phyloP scores from a whole-genome alignment of 2,888 invertebrate species.

The Ptychoptera albimana region DNA sequence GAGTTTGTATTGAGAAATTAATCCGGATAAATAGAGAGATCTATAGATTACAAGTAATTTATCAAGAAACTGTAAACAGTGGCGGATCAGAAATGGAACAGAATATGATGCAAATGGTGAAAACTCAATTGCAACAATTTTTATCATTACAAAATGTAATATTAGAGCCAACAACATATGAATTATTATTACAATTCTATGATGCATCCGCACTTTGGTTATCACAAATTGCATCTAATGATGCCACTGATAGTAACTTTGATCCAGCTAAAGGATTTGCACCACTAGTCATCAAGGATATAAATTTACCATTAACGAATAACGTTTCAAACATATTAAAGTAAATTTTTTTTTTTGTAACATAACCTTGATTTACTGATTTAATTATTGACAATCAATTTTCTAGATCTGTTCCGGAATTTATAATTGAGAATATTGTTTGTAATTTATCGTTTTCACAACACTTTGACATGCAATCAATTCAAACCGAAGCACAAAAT shows the following conservation, averaged over 20 bases:
- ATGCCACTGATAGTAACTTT: slow-evolving; percentile 23
- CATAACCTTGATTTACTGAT: slow-evolving; percentile 1
- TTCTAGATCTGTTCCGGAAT: slow-evolving; percentile 71
- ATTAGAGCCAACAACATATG: slow-evolving; percentile 55
- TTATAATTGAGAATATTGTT: slow-evolving; percentile 74
- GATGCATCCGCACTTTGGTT: slow-evolving; percentile 75
- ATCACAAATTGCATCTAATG: slow-evolving; percentile 56
- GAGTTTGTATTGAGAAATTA: slow-evolving; percentile 50
- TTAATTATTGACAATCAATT: not conserved
- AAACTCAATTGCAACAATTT: slow-evolving; percentile 46
- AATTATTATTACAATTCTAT: slow-evolving; percentile 55
- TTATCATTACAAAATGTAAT: slow-evolving; percentile 59
- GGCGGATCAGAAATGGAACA: slow-evolving; percentile 45
- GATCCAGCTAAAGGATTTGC: slow-evolving; percentile 35
- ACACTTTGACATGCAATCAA: slow-evolving; percentile 41
- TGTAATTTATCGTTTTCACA: slow-evolving; percentile 63
- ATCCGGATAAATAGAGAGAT: slow-evolving; percentile 50
- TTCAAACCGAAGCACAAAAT: slow-evolving; percentile 44
- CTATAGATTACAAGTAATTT: slow-evolving; percentile 55
- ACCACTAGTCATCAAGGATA: slow-evolving; percentile 36
- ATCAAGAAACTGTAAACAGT: slow-evolving; percentile 46
- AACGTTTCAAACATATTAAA: slow-evolving; percentile 50
- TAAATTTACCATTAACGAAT: slow-evolving; percentile 47
- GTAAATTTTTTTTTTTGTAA: slow-evolving; percentile 25
- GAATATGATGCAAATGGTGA: slow-evolving; percentile 44